Evolutionary conservation across 2,797 vertebrate genomes (phyloP).

Genomic region (Hyperoplus lanceolatus): DNA sequence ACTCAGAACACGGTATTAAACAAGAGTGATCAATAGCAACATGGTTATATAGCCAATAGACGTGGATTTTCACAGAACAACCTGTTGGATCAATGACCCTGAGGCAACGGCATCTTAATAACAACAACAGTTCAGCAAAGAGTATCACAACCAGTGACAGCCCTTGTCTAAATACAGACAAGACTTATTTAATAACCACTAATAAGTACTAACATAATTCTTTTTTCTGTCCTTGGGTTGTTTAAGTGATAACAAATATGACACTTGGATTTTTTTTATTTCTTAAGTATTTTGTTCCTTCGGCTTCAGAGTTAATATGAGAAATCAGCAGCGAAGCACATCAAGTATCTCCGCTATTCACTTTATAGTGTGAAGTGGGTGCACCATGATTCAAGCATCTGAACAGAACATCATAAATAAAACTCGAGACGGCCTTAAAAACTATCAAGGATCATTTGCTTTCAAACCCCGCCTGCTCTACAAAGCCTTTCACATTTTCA

Average conservation of each 20-base stretch:
- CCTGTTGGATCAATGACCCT: constrained; percentile 54
- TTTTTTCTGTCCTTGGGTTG: constrained; percentile 2
- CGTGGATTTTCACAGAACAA: constrained; percentile 35
- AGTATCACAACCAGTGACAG: constrained; percentile 19
- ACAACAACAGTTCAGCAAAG: constrained; percentile 18
- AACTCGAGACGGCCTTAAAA: background rate
- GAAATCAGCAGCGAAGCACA: background rate
- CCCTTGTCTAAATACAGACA: background rate
- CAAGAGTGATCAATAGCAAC: constrained; percentile 47
- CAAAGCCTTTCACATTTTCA: background rate
- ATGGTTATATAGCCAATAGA: constrained; percentile 39
- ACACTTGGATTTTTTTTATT: background rate
- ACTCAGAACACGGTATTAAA: constrained; percentile 10
- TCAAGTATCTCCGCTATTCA: background rate
- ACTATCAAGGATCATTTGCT: background rate
- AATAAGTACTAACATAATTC: background rate
- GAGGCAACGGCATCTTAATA: constrained; percentile 40
- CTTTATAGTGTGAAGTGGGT: background rate
- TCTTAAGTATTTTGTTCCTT: background rate
- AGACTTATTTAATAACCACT: constrained; percentile 20
- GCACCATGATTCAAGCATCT: background rate
- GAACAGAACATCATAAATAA: background rate
- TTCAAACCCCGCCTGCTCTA: background rate
- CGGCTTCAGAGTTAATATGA: background rate
- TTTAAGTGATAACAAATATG: background rate